Conservation (phyloP, 2,888 invertebrate genomes). For the Doris montereyensis region DNA sequence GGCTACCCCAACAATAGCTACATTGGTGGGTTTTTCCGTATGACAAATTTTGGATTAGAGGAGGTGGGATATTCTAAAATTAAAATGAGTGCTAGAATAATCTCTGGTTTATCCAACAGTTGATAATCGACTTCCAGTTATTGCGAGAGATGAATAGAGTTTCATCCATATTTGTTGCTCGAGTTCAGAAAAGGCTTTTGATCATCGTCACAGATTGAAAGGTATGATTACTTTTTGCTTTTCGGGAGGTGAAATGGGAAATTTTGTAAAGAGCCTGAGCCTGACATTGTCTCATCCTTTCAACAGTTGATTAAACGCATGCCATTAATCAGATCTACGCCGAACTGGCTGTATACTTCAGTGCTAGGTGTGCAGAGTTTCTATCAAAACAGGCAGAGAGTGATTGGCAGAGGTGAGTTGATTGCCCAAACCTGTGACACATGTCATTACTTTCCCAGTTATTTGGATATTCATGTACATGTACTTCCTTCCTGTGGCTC, state of each 20-base stretch:
- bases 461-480: too few species aligned
- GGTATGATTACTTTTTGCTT: not conserved
- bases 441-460: too few species aligned
- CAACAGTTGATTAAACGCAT: conserved; percentile 28
- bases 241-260: too few species aligned
- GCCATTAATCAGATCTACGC: conserved; percentile 22
- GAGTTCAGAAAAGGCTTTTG: conserved; percentile 35
- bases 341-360: conserved; percentile 30
- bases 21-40: too few species aligned
- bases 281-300: not conserved
- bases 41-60: too few species aligned
- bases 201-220: conserved; percentile 26
- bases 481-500: too few species aligned
- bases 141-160: conserved; percentile 8
- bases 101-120: not conserved
- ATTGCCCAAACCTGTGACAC: too few species aligned
- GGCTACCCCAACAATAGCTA: too few species aligned
- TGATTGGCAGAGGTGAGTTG: too few species aligned
- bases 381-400: conserved; percentile 37
- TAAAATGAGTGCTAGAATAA: too few species aligned
- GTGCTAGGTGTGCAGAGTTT: conserved; percentile 38
- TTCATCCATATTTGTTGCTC: conserved; percentile 31
- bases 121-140: not conserved
- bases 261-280: too few species aligned
- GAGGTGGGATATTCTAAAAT: too few species aligned